Conservation (phyloP, 2,888 invertebrate species). For the Lissonota sp. region DNA sequence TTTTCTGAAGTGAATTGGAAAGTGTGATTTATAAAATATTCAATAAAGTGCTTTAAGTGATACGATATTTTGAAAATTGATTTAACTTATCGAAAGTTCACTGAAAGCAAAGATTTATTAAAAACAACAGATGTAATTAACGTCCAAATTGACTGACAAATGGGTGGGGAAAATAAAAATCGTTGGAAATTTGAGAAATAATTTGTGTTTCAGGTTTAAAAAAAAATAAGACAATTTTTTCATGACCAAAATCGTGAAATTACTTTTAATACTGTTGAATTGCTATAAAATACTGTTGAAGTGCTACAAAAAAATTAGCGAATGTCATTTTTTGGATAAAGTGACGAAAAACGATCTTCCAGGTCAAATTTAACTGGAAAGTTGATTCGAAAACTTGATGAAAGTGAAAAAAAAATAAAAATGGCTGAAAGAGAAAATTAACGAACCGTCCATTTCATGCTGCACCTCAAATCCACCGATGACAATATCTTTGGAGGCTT, state of each 20-base stretch:
- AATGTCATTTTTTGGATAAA: background rate
- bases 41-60: no score
- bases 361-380: background rate
- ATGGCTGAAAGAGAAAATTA: background rate
- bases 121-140: no score
- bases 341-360: background rate
- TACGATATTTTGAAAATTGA: no score
- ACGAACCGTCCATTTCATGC: slow-evolving; percentile 72
- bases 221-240: no score
- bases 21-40: no score
- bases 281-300: no score
- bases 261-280: background rate
- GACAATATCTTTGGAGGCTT: slow-evolving; percentile 87
- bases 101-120: no score
- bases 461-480: slow-evolving; percentile 85
- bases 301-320: background rate
- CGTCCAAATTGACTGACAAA: no score
- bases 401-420: background rate
- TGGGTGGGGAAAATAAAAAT: background rate
- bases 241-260: no score
- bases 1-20: no score
- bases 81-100: no score
- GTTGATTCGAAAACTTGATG: background rate
- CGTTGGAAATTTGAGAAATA: background rate
- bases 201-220: no score